A percentile compares a stretch with the other conserved stretches of the same genome.
Evolutionary conservation across 2,888 invertebrate genomes (phyloP).

Genomic region (Eustalomyia histrio): DNA sequence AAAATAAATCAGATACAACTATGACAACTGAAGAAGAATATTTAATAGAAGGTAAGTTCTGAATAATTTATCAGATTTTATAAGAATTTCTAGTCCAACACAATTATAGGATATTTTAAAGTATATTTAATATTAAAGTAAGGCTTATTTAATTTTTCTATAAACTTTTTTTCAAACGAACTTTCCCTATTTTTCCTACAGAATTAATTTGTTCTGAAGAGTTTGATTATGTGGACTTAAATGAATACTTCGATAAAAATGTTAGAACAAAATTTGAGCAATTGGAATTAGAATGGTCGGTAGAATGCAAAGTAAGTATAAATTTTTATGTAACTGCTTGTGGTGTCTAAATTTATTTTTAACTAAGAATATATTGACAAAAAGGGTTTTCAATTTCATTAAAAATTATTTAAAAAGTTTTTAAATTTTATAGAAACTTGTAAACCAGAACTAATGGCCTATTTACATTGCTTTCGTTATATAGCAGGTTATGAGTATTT

Average conservation of each 20-base stretch:
- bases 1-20: constrained; percentile 7
- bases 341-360: no score
- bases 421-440: no score
- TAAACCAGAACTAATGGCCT: no score
- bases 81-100: no score
- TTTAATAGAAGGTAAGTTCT: constrained; percentile 48
- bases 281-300: constrained; percentile 69
- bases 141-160: no score
- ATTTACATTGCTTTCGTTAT: no score
- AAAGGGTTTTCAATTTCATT: background rate
- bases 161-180: background rate
- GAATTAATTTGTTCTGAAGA: constrained; percentile 40
- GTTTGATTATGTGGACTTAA: constrained; percentile 66
- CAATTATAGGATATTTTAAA: no score
- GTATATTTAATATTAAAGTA: no score
- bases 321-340: background rate
- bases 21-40: constrained; percentile 46
- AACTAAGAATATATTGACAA: background rate
- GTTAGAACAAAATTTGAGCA: constrained; percentile 71
- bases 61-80: background rate
- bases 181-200: constrained; percentile 7
- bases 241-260: constrained; percentile 69
- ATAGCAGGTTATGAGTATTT: no score
- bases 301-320: constrained; percentile 68
- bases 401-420: no score